A percentile compares a stretch with the other conserved stretches of the same genome.
These are phyloP conservation scores for Procambarus clarkii DNA, from an alignment of 1,140 invertebrate genomes.

Conservation along the genomic window DNA sequence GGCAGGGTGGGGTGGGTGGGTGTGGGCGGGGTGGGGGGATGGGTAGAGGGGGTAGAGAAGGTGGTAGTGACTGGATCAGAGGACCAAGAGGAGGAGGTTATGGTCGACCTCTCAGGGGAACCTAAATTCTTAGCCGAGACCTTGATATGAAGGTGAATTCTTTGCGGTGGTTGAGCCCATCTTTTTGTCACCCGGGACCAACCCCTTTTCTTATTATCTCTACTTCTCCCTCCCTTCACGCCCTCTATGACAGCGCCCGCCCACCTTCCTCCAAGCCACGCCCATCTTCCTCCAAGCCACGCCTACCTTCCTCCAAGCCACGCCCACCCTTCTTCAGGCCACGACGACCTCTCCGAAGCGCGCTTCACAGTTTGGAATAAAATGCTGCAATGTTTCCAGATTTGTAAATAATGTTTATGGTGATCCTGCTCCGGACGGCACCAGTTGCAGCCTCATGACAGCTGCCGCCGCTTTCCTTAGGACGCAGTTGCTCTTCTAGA, in stretches of 20 bases:
- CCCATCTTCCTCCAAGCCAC: neutral
- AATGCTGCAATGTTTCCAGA: too few species aligned
- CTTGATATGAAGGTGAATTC: neutral
- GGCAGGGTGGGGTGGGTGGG: neutral
- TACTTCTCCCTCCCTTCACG: too few species aligned
- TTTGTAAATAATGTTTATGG: too few species aligned
- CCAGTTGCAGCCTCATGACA: too few species aligned
- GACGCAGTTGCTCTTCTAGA: too few species aligned
- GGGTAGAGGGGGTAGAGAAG: neutral
- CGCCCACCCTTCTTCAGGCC: neutral
- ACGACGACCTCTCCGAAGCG: too few species aligned
- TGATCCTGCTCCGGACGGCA: too few species aligned
- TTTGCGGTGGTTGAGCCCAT: neutral
- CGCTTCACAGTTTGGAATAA: too few species aligned
- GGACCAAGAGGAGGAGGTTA: neutral
- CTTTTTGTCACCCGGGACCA: too few species aligned
- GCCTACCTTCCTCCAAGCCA: neutral
- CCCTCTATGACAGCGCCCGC: neutral
- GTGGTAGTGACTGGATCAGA: neutral
- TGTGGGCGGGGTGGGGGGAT: neutral
- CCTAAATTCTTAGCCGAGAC: conserved; percentile 15
- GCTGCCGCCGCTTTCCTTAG: too few species aligned
- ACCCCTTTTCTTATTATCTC: neutral
- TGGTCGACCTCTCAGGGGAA: neutral
- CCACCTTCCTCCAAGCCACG: neutral